A percentile compares a stretch with the other conserved stretches of the same genome.
Evolutionary conservation across 2,888 invertebrate genomes (phyloP).

Genomic region (Arrhopalites spinosus): DNA sequence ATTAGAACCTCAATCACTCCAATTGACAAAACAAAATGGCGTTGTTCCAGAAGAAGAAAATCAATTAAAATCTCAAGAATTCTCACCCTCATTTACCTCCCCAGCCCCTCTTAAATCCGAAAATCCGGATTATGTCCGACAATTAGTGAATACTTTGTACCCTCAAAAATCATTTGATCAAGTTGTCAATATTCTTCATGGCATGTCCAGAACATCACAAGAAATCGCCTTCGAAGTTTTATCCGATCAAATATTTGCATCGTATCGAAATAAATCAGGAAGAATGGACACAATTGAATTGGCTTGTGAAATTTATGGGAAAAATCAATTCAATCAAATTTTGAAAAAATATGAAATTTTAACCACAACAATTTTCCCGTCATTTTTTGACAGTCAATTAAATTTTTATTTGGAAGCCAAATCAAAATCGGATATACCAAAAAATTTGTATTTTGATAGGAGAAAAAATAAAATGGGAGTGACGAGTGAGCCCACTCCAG

Average conservation of each 20-base stretch:
- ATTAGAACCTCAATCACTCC: background rate
- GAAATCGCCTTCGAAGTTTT: slow-evolving; percentile 4
- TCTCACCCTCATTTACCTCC: slow-evolving; percentile 11
- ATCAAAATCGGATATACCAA: slow-evolving; percentile 2
- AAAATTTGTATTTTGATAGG: slow-evolving; percentile 26
- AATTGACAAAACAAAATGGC: background rate
- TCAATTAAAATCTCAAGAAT: background rate
- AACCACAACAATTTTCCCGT: background rate
- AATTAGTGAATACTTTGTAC: background rate
- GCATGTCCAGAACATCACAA: slow-evolving; percentile 6
- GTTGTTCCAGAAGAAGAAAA: background rate
- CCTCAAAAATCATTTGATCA: slow-evolving; percentile 8
- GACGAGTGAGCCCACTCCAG: background rate
- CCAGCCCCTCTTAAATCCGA: background rate
- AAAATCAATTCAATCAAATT: background rate
- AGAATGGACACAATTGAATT: slow-evolving; percentile 6
- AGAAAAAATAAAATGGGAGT: slow-evolving; percentile 16
- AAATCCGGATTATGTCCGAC: background rate
- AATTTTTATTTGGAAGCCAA: slow-evolving; percentile 15
- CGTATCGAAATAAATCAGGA: background rate
- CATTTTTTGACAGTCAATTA: background rate
- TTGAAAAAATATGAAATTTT: background rate
- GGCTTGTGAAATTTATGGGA: slow-evolving; percentile 13
- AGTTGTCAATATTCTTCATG: background rate
- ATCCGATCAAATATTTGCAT: background rate